Conservation (phyloP, 2,113 vertebrate genomes). For the Microtus pennsylvanicus region DNA sequence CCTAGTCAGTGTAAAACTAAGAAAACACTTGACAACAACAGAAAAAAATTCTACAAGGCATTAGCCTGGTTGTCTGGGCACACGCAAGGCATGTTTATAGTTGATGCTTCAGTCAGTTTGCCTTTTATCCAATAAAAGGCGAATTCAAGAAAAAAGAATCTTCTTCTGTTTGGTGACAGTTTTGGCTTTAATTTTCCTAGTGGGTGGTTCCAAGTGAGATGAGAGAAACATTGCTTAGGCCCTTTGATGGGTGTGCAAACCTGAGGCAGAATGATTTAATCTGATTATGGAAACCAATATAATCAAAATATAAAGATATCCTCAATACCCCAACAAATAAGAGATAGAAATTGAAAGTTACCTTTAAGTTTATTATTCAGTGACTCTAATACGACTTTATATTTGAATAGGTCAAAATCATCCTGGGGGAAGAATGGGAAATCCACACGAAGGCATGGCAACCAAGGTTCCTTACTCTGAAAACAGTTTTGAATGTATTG, state of each 20-base stretch:
- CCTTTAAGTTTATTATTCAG: not conserved
- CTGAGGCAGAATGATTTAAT: constrained; percentile 5
- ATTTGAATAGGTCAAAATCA: not conserved
- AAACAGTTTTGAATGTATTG: not conserved
- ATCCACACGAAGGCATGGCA: not conserved
- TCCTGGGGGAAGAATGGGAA: not conserved
- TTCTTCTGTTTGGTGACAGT: not conserved
- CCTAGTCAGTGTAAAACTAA: not conserved
- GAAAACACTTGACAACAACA: not conserved
- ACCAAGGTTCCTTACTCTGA: not conserved
- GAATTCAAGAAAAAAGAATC: not conserved
- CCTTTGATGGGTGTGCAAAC: not conserved
- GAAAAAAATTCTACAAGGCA: not conserved
- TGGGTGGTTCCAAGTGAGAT: not conserved
- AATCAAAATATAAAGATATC: not conserved
- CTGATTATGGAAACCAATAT: not conserved
- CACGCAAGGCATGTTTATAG: not conserved
- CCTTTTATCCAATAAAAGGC: not conserved
- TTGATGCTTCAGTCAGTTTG: not conserved
- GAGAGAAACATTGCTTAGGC: not conserved
- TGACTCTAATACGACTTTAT: not conserved
- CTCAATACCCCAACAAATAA: not conserved
- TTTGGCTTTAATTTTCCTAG: not conserved
- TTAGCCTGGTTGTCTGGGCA: not conserved
- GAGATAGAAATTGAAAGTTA: not conserved